Conservation (phyloP, 2,888 invertebrate species). For the Athetis lepigone region DNA sequence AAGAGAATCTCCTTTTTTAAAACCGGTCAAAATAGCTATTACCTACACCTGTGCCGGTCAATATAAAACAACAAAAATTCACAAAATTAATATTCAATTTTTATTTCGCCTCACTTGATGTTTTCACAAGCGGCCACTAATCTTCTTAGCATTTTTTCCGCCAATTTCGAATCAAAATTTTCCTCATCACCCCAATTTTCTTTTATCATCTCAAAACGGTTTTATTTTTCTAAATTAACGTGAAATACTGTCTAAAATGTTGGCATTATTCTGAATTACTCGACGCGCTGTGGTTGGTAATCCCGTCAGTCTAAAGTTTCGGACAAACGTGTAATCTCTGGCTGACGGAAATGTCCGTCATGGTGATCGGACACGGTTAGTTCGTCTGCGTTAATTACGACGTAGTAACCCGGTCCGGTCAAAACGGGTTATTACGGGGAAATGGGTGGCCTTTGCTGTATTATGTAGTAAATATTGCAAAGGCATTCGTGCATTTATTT, state of each 20-base stretch:
- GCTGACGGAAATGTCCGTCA: constrained; percentile 57
- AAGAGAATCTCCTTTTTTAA: too few species aligned
- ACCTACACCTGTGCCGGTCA: background rate
- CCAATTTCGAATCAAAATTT: constrained; percentile 37
- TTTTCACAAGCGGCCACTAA: constrained; percentile 18
- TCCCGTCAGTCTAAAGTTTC: constrained; percentile 37
- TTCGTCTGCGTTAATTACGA: constrained; percentile 61
- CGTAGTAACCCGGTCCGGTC: constrained; percentile 20
- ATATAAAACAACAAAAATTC: constrained; percentile 1
- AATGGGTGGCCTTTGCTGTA: constrained; percentile 4
- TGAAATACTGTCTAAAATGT: constrained; percentile 34
- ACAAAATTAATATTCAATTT: constrained; percentile 1
- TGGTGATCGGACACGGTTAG: constrained; percentile 46
- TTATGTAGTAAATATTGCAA: too few species aligned
- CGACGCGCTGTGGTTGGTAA: constrained; percentile 28
- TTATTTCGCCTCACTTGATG: background rate
- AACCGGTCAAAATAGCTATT: background rate
- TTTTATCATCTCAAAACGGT: constrained; percentile 15
- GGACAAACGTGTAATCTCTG: constrained; percentile 49
- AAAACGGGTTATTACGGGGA: constrained; percentile 35
- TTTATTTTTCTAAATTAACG: constrained; percentile 38
- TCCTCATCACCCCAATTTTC: constrained; percentile 43
- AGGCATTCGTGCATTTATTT: too few species aligned
- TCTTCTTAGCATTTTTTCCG: constrained; percentile 23
- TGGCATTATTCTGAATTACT: constrained; percentile 52